Percentiles rank a stretch among this genome's conserved stretches.
Conservation (phyloP, 37 sponge, comb jelly and placozoan genomes). For the Corticium candelabrum region DNA sequence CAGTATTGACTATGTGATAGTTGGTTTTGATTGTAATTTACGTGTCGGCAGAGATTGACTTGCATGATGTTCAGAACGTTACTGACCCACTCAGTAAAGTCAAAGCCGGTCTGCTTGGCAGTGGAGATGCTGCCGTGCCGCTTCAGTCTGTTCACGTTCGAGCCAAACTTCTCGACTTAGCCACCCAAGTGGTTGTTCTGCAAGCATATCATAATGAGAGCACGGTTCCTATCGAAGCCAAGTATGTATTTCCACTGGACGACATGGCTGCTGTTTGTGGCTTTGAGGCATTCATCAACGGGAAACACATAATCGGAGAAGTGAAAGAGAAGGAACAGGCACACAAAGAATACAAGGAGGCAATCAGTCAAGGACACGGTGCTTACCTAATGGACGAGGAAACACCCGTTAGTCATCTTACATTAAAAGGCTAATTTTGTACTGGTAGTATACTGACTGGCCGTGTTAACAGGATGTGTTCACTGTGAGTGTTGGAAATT, state of each 20-base stretch:
- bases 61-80: constrained; percentile 58
- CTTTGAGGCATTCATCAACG: constrained; percentile 97
- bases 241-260: constrained; percentile 95
- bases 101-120: constrained; percentile 72
- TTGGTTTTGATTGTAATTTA: too few species aligned
- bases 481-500: constrained; percentile 95
- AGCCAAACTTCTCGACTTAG: constrained; percentile 75
- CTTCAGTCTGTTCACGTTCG: constrained; percentile 71
- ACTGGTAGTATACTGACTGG: not conserved
- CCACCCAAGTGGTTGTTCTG: constrained; percentile 72
- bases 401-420: constrained; percentile 57
- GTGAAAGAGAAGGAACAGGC: constrained; percentile 99
- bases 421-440: not conserved
- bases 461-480: constrained; percentile 99
- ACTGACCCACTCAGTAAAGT: constrained; percentile 75
- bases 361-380: constrained; percentile 94
- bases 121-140: constrained; percentile 59
- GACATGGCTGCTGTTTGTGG: constrained; percentile 99
- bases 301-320: constrained; percentile 93
- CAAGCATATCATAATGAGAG: constrained; percentile 84
- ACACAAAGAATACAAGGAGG: constrained; percentile 93
- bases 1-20: too few species aligned
- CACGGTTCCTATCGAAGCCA: constrained; percentile 78
- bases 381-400: constrained; percentile 99
- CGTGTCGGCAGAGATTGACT: not conserved